Evolutionary conservation across 2,888 invertebrate genomes (phyloP).

Genomic region (Tigriopus californicus): DNA sequence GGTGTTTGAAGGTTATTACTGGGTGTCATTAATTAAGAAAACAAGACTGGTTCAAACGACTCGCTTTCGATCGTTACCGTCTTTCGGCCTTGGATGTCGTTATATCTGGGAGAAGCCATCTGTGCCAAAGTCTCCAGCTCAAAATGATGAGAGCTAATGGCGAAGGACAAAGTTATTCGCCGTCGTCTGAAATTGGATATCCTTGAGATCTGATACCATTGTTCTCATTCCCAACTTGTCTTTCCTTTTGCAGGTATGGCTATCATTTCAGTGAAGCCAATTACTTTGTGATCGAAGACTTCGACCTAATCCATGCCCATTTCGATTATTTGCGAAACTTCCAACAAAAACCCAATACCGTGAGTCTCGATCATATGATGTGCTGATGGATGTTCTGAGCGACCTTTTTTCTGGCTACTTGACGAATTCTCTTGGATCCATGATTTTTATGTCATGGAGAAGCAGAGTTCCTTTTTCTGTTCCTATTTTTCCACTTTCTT

Average conservation of each 20-base stretch:
- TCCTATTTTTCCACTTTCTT: too few species aligned
- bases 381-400: neutral
- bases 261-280: constrained; percentile 70
- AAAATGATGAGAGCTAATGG: neutral
- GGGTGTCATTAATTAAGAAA: too few species aligned
- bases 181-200: too few species aligned
- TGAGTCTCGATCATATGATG: constrained; percentile 29
- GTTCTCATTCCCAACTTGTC: constrained; percentile 18
- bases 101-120: too few species aligned
- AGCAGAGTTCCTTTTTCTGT: too few species aligned
- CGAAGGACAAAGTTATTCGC: neutral
- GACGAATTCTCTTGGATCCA: too few species aligned
- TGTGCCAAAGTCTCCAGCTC: too few species aligned
- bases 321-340: constrained; percentile 65
- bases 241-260: constrained; percentile 44
- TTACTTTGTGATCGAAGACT: constrained; percentile 70
- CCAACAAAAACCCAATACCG: constrained; percentile 36
- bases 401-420: neutral
- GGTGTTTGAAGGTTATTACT: too few species aligned
- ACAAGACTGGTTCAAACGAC: too few species aligned
- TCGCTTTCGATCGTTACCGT: too few species aligned
- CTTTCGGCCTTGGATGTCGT: too few species aligned
- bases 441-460: too few species aligned
- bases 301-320: constrained; percentile 44
- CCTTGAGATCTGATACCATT: neutral